phyloP scores from a whole-genome alignment of 1,140 invertebrate species.

The Papilio aristodemus region DNA sequence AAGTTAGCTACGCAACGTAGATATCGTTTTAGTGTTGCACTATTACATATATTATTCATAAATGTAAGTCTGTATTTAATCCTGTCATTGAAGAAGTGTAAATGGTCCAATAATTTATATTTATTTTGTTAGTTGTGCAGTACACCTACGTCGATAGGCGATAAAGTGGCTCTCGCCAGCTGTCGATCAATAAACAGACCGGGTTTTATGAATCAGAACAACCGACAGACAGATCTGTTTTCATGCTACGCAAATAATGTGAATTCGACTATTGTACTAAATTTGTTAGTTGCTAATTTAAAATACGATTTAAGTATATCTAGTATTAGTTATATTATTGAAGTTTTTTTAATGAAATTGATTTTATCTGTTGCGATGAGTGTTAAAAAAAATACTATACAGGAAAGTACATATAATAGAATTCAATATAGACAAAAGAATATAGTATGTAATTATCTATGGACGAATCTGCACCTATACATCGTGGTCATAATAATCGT shows the following conservation, averaged over 20 bases:
- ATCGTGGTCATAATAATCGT: too few species aligned
- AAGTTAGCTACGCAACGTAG: too few species aligned
- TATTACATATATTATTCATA: background rate
- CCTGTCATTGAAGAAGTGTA: background rate
- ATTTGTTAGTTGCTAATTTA: slow-evolving; percentile 26
- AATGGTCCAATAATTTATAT: slow-evolving; percentile 5
- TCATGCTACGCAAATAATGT: background rate
- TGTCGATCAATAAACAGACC: slow-evolving; percentile 12
- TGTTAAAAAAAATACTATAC: too few species aligned
- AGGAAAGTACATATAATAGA: too few species aligned
- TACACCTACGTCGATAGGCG: background rate
- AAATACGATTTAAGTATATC: too few species aligned
- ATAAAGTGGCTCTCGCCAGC: background rate
- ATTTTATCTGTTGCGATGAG: too few species aligned
- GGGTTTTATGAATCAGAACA: slow-evolving; percentile 17
- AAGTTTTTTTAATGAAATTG: too few species aligned
- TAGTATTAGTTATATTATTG: too few species aligned
- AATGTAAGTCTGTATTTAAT: background rate
- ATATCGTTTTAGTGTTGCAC: too few species aligned
- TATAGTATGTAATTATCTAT: too few species aligned
- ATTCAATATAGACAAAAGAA: too few species aligned
- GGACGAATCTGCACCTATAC: too few species aligned
- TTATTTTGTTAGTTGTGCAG: slow-evolving; percentile 19
- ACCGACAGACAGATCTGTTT: slow-evolving; percentile 21
- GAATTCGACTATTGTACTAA: slow-evolving; percentile 30